Evolutionary conservation across 2,888 invertebrate genomes (phyloP).

Genomic region (Perizoma affinitatum): DNA sequence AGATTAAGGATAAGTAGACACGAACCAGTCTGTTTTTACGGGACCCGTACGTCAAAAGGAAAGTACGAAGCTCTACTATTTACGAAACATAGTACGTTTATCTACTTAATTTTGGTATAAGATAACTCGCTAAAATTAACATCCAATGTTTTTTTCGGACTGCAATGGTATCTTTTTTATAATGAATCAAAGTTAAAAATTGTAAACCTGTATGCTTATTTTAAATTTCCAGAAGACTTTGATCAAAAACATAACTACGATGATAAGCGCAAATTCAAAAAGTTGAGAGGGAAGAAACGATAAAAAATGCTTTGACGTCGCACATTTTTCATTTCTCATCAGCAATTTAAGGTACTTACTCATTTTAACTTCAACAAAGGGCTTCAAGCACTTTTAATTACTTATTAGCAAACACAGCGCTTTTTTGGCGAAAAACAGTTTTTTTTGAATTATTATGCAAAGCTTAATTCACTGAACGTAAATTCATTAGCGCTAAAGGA

Average conservation of each 20-base stretch:
- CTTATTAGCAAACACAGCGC: constrained; percentile 67
- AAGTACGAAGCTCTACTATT: no score
- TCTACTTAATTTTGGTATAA: no score
- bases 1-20: no score
- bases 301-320: constrained; percentile 19
- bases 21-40: no score
- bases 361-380: constrained; percentile 59
- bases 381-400: constrained; percentile 69
- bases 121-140: no score
- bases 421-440: constrained; percentile 61
- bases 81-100: no score
- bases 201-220: not conserved
- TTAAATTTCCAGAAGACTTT: not conserved
- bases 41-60: no score
- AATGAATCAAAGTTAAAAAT: no score
- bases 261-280: constrained; percentile 9
- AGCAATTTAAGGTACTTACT: constrained; percentile 4
- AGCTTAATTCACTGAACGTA: constrained; percentile 70
- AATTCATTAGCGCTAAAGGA: constrained; percentile 59
- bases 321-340: constrained; percentile 24
- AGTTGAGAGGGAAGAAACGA: constrained; percentile 5
- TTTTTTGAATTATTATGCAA: constrained; percentile 70
- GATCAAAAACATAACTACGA: constrained; percentile 5
- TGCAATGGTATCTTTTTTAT: no score
- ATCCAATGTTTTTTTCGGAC: no score